Evolutionary conservation across 2,113 vertebrate species (phyloP).

Genomic region (Amphilophus citrinellus): DNA sequence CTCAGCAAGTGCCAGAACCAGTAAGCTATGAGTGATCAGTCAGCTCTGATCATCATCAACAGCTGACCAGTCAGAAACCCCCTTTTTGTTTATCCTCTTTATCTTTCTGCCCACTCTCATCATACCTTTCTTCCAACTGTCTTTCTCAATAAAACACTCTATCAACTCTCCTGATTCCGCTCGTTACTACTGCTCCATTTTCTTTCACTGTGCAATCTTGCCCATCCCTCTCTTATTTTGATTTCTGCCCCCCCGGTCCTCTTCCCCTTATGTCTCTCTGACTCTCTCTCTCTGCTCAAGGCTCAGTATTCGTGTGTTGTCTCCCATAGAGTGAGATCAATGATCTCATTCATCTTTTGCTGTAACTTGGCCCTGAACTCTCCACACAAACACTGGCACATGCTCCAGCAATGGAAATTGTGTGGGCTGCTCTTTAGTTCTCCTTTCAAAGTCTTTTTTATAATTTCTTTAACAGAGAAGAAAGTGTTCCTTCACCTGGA

Average conservation of each 20-base stretch:
- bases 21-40: constrained; percentile 36
- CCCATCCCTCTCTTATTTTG: constrained; percentile 35
- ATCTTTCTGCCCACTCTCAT: constrained; percentile 32
- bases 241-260: constrained; percentile 20
- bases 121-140: constrained; percentile 17
- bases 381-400: constrained; percentile 34
- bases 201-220: constrained; percentile 29
- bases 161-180: constrained; percentile 39
- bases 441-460: constrained; percentile 29
- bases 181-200: constrained; percentile 6
- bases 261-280: constrained; percentile 1
- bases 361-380: constrained; percentile 50
- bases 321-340: constrained; percentile 52
- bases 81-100: background rate
- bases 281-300: constrained; percentile 28
- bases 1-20: constrained; percentile 47
- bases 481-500: background rate
- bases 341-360: constrained; percentile 61
- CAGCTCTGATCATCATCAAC: constrained; percentile 33
- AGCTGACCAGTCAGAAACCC: constrained; percentile 25
- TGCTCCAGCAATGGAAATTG: constrained; percentile 1
- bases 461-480: background rate
- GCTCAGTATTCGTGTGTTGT: constrained; percentile 63
- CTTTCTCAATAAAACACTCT: constrained; percentile 42
- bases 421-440: constrained; percentile 4